Evolutionary conservation across 35 echinoderm and acorn worm species (phyloP), one percentile per base, ranked within the genome.

Genomic region (Apostichopus japonicus): DNA sequence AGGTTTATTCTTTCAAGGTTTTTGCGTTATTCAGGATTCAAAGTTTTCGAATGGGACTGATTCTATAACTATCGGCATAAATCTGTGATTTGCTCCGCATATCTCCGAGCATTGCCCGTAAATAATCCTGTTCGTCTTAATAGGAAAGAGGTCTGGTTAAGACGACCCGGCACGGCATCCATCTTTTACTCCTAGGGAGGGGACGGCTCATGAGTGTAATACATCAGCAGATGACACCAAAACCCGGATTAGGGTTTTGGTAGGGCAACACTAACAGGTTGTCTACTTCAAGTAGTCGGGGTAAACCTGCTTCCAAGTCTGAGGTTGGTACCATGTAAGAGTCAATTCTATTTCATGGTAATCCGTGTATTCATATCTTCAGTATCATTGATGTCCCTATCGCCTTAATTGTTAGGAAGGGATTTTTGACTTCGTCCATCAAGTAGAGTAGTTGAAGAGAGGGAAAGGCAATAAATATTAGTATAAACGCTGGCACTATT

Each of bases 381-480:
- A 96, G 25, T 96, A 96, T 82, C 95, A 96, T 94, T 96, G 95
- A 56, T 96, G 95, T 17, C 95, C 95, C 95, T 75, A 96, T 92
- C 14, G 90, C 93, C 95, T 96, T 96, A 73, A 96, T 90, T 10
- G 95, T 96, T 0, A 94, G 19, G 55, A 80, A 86, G 0, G 93
- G 93, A 9, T 94, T 79, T 57, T 94, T 96, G 33, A 94, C 90
- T 77, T 96, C 95, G 14, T 96, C 95, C 61, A 96, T 94, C 70
- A 92, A 19, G 75, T 96, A 96, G 0, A 96, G 78, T 0, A 96
- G 83, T 90, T 94, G 93, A 0, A 96, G 56, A n/a, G 95, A 96
- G 22, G 95, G 95, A 51, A 94, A 83, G 14, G 93, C 95, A 19
- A 96, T 90, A 81, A 94, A 86, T 77, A 94, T 80, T 14, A 96